Base-by-base conservation (phyloP, 1,140 invertebrate genomes). In the Nasonia longicornis region DNA sequence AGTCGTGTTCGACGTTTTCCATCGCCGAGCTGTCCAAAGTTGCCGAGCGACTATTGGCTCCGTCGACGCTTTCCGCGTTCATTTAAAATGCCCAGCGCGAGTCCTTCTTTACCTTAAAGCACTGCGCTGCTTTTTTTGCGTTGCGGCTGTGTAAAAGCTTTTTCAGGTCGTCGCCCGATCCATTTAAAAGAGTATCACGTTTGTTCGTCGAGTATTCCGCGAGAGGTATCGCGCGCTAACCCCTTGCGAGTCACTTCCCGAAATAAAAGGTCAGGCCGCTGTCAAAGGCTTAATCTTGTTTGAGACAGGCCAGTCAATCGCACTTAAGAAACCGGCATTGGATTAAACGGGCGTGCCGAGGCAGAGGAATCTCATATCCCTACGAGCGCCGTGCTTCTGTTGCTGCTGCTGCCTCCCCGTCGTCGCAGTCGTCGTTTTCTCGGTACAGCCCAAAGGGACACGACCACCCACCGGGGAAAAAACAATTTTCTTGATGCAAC, bases 401-500 rank as follows among this genome's bases (percentile, higher is more conserved):
- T 26, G 4, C 31, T 35, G 2, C 31, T 35, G 7, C 16, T 66
- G 63, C 20, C 3, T 66, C 22, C 63, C 26, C 63, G 8, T 66
- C 12, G 11, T 42, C 20, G 26, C n/a, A 42, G 38, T 42, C 7
- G 38, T 42, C 38, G 38, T 42, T 42, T 42, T 64, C 12, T 77
- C 29, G 16, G 48, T 16, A 58, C 7, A 52, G 38, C 67, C 45
- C 69, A 66, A 73, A 72, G 76, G 64, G 63, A 75, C 35, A 12
- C 20, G 20, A 35, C 48, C 26, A 29, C 42, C 70, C 20, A n/a
- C 16, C 64, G 26, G 64, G 31, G n/a, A 52, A 67, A 76, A 83
- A 83, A 81, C 75, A 83, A 81, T 83, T 83, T 83, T 76, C 72
- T 83, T 58, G 66, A 83, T 80, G 73, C 48, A 82, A 82, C 64